A percentile compares a stretch with the other conserved stretches of the same genome.
Evolutionary conservation across 2,113 vertebrate genomes (phyloP).

Genomic region (Caranx ignobilis): DNA sequence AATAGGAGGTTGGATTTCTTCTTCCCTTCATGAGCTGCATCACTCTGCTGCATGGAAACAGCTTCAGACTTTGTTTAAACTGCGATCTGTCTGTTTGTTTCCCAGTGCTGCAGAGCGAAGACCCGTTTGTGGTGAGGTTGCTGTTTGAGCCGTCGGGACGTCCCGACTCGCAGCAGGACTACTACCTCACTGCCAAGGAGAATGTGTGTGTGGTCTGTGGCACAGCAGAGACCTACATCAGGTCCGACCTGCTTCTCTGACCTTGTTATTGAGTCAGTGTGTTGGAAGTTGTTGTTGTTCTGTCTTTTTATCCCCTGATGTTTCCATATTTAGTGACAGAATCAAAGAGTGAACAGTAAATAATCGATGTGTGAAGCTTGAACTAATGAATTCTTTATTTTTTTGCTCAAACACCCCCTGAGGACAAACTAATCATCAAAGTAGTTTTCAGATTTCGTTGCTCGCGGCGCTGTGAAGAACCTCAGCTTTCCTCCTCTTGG

Average conservation of each 20-base stretch:
- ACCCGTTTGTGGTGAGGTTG: constrained; percentile 93
- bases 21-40: too few relatives aligned
- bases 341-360: too few relatives aligned
- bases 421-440: too few relatives aligned
- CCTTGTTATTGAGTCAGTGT: too few relatives aligned
- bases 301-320: neutral
- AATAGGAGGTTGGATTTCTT: constrained; percentile 89
- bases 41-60: too few relatives aligned
- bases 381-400: too few relatives aligned
- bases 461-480: too few relatives aligned
- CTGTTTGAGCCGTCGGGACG: constrained; percentile 96
- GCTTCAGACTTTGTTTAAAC: neutral
- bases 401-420: too few relatives aligned
- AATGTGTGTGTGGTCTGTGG: constrained; percentile 98
- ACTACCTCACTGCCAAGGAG: constrained; percentile 96
- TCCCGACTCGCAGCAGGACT: constrained; percentile 94
- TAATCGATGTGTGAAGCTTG: too few relatives aligned
- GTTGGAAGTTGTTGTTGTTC: too few relatives aligned
- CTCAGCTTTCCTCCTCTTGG: neutral
- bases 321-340: neutral
- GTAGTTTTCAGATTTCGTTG: too few relatives aligned
- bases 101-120: constrained; percentile 91
- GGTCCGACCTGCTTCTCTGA: constrained; percentile 79
- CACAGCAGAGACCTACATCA: constrained; percentile 94
- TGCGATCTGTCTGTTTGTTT: neutral